These are phyloP conservation scores for Drosophila mimetica DNA, from an alignment of 2,888 invertebrate species.

Conservation along the genomic window DNA sequence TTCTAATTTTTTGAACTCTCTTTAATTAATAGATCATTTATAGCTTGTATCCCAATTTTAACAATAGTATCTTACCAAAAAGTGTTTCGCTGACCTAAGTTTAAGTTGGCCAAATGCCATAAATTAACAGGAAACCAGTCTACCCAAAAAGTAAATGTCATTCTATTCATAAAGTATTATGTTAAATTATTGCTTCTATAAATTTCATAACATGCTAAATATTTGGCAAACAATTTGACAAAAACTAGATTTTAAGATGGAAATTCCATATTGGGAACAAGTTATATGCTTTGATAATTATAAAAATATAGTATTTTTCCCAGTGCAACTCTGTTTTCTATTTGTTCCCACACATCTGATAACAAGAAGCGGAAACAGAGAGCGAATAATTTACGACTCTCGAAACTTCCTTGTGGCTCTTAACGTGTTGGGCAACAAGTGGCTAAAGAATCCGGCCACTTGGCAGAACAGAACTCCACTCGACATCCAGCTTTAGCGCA, in stretches of 20 bases:
- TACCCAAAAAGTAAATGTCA: conserved; percentile 10
- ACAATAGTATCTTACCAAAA: background rate
- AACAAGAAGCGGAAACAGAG: conserved; percentile 61
- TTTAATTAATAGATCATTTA: background rate
- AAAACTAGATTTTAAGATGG: background rate
- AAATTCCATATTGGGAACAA: background rate
- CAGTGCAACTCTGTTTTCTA: conserved; percentile 14
- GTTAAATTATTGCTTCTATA: background rate
- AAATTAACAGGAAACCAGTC: conserved; percentile 7
- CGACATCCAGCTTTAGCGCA: conserved; percentile 16
- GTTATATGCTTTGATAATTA: background rate
- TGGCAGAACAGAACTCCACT: conserved; percentile 1
- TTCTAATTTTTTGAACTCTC: background rate
- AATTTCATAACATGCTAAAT: background rate
- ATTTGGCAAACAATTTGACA: background rate
- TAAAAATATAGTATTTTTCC: background rate
- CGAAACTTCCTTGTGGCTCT: conserved; percentile 46
- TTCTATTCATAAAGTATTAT: background rate
- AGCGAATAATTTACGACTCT: conserved; percentile 59
- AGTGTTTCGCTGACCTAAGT: background rate
- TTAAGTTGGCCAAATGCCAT: background rate
- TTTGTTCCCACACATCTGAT: conserved; percentile 32
- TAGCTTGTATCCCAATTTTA: background rate
- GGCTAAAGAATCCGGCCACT: conserved; percentile 46
- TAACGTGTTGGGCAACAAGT: conserved; percentile 69